Evolutionary conservation across 1,140 invertebrate genomes (phyloP), one percentile per base, ranked within the genome.

Genomic region (Eciton burchellii): DNA sequence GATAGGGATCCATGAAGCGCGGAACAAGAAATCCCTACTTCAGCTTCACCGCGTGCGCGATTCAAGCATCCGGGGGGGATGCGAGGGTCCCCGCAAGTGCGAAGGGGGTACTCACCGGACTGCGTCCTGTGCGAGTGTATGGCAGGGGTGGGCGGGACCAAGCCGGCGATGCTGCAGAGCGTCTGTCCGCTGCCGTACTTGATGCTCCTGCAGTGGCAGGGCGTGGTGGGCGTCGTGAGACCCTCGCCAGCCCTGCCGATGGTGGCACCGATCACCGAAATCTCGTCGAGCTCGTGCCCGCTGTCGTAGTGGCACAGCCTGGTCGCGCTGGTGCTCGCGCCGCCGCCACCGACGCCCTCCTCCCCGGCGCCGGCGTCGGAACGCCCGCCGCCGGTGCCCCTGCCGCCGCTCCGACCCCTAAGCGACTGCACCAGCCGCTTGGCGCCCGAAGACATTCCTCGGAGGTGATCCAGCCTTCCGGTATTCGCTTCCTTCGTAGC

Each of bases 281-380:
- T 97, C 93, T 97, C 96, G 87, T 97, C 96, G 62, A 97, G 94
- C 89, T 97, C 96, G 93, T 97, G 95, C 74, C 95, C 95, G 83
- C 94, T 95, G 86, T 95, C 95, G 84, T 93, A 93, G 77, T 93
- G 91, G 59, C 90, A 94, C 52, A 93, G 89, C 66, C 92, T 91
- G 41, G 93, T 94, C 9, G 93, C 93, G 77, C 94, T 94, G 74
- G 95, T 95, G 87, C 92, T 94, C 41, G 91, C 91, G 14, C 93
- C 93, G 57, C 94, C 91, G 66, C 93, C 94, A 63, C 94, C 94
- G 79, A 94, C 92, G 43, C 92, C 90, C 19, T 90, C 89, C 47
- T 92, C 91, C 45, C 86, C 84, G 68, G 92, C 88, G 89, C 93
- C 85, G 89, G 93, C 88, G 90, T 94, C 89, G 84, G 94, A 90